Percentiles rank a stretch among this genome's conserved stretches.
Evolutionary conservation across 2,888 invertebrate genomes (phyloP).

Genomic region (Apamea epomidion): DNA sequence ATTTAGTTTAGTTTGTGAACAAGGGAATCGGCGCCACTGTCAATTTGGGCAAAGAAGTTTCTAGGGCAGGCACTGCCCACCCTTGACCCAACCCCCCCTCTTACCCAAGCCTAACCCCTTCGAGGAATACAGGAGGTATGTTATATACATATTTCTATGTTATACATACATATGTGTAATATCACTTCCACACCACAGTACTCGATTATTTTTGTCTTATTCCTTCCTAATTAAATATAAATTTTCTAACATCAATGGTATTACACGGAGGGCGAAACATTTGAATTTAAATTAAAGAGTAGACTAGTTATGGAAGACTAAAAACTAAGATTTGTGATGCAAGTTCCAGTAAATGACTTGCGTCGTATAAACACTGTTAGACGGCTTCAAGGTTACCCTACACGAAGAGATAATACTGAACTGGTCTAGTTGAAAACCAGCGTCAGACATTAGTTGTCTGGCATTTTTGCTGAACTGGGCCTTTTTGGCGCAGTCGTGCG

Average conservation of each 20-base stretch:
- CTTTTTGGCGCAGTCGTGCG: too few relatives aligned
- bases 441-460: too few relatives aligned
- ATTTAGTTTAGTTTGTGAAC: too few relatives aligned
- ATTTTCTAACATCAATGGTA: constrained; percentile 48
- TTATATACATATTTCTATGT: too few relatives aligned
- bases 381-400: neutral
- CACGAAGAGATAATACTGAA: neutral
- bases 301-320: constrained; percentile 12
- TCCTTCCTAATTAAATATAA: constrained; percentile 35
- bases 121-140: too few relatives aligned
- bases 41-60: too few relatives aligned
- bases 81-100: too few relatives aligned
- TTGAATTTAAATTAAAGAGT: neutral
- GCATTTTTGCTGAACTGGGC: too few relatives aligned
- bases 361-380: neutral
- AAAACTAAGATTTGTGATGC: neutral
- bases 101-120: too few relatives aligned
- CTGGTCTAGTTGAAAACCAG: too few relatives aligned
- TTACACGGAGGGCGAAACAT: constrained; percentile 31
- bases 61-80: too few relatives aligned
- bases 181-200: constrained; percentile 16
- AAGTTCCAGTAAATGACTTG: neutral
- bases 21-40: too few relatives aligned
- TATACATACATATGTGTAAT: neutral
- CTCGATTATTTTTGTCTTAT: constrained; percentile 27